Evolutionary conservation across 2,113 vertebrate species (phyloP).

Genomic region (Leiothrix lutea): DNA sequence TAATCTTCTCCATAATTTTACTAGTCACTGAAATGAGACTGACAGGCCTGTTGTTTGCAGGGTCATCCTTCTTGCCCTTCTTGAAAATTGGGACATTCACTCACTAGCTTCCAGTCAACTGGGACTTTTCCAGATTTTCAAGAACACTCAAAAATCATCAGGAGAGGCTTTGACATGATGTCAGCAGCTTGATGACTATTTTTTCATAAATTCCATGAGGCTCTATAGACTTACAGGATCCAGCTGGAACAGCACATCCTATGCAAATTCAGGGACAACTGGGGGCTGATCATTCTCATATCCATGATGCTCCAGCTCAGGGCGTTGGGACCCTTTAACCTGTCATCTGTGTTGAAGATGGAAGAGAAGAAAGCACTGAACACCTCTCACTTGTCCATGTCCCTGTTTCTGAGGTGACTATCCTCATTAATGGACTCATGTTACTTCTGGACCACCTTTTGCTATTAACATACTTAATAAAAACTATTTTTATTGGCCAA

Average conservation of each 20-base stretch:
- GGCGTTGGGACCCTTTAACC: background rate
- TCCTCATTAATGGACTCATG: background rate
- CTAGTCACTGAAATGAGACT: background rate
- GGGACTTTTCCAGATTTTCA: background rate
- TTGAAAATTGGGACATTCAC: background rate
- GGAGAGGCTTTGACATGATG: background rate
- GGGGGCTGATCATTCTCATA: background rate
- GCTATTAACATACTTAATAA: background rate
- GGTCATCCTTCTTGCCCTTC: background rate
- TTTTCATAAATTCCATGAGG: background rate
- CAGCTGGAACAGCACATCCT: background rate
- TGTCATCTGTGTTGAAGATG: background rate
- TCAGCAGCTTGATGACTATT: background rate
- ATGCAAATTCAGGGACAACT: background rate
- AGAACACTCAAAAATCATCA: rapidly evolving
- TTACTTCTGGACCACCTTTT: background rate
- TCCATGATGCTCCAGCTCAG: background rate
- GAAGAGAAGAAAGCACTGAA: background rate
- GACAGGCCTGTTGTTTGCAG: background rate
- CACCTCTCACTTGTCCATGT: background rate
- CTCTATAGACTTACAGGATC: background rate
- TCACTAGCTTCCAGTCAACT: background rate
- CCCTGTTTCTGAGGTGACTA: background rate
- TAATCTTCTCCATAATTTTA: background rate
- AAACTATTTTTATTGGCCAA: background rate